Conservation (phyloP, 2,113 vertebrate genomes). For the Sclerurus mexicanus region DNA sequence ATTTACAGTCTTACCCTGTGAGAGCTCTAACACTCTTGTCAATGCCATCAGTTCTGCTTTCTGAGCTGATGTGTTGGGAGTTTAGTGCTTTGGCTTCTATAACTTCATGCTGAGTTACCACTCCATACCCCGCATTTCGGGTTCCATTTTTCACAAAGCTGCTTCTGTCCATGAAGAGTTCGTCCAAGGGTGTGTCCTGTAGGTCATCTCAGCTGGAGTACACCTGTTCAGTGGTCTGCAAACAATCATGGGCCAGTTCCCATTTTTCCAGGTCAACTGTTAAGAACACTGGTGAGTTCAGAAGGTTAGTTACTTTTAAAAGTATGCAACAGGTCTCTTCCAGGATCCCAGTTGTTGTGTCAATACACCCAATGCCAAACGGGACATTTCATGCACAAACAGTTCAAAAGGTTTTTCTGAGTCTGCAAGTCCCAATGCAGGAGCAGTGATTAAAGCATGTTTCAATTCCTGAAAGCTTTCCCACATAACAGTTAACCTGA, state of each 20-base stretch:
- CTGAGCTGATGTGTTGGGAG: not conserved
- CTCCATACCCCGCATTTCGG: not conserved
- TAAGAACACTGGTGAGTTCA: not conserved
- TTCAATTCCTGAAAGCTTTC: not conserved
- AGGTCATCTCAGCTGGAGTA: not conserved
- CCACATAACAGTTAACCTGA: accelerated
- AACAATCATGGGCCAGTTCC: not conserved
- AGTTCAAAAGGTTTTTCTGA: not conserved
- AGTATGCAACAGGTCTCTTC: not conserved
- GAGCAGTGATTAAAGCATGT: not conserved
- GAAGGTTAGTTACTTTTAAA: not conserved
- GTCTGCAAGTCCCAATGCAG: not conserved
- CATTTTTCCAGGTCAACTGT: not conserved
- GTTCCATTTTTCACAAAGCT: not conserved
- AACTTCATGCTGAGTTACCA: not conserved
- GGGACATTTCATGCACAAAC: not conserved
- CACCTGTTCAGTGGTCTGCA: not conserved
- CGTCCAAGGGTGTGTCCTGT: not conserved
- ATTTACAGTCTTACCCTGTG: not conserved
- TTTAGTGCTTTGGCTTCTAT: not conserved
- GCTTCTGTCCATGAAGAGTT: too few species aligned
- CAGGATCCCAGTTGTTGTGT: not conserved
- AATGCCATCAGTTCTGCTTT: not conserved
- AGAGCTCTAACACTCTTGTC: not conserved
- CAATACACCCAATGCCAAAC: not conserved